phyloP scores from a whole-genome alignment of 2,888 invertebrate genomes.

The Macrostomum cliftonense region DNA sequence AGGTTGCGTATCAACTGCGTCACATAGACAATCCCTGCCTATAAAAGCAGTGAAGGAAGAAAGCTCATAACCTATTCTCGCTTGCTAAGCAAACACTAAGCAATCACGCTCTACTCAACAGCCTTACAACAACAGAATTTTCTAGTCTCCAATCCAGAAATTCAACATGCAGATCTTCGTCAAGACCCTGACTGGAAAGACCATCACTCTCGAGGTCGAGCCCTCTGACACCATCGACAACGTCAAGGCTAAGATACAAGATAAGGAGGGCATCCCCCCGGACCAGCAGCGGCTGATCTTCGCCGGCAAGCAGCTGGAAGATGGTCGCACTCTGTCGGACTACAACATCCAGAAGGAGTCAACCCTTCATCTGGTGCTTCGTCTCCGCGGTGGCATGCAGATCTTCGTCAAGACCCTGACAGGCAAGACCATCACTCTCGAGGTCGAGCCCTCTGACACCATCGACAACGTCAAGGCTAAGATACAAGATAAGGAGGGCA shows the following conservation, averaged over 20 bases:
- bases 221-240: conserved; percentile 81
- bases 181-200: conserved; percentile 36
- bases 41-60: no score
- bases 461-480: conserved; percentile 72
- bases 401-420: conserved; percentile 48
- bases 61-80: no score
- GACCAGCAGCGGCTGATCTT: conserved; percentile 71
- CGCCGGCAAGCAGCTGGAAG: conserved; percentile 83
- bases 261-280: conserved; percentile 45
- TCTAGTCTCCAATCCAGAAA: no score
- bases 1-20: no score
- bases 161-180: conserved; percentile 63
- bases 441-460: conserved; percentile 62
- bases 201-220: conserved; percentile 44
- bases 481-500: conserved; percentile 44
- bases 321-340: conserved; percentile 74
- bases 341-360: conserved; percentile 91
- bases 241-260: conserved; percentile 51
- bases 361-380: conserved; percentile 70
- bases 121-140: no score
- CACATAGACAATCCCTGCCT: no score
- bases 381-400: conserved; percentile 90
- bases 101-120: no score
- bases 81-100: no score
- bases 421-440: conserved; percentile 36